These are phyloP conservation scores for Rotaria magnacalcarata DNA, from an alignment of 2,888 invertebrate species.

Conservation along the genomic window DNA sequence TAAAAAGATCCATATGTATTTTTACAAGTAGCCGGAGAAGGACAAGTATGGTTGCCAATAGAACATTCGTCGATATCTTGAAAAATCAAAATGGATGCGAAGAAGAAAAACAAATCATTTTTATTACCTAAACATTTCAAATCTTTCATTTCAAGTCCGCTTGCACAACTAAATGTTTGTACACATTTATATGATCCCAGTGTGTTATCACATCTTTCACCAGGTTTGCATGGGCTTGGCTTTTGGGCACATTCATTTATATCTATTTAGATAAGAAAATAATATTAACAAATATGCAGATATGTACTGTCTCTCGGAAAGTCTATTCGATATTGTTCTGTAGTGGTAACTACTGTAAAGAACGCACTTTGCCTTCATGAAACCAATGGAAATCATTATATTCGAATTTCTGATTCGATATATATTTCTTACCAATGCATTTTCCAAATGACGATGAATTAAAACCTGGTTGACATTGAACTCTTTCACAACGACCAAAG, in stretches of 20 bases:
- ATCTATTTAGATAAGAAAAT: neutral
- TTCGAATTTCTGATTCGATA: too few species aligned
- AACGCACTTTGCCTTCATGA: too few species aligned
- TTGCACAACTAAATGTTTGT: constrained; percentile 36
- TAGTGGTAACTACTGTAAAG: too few species aligned
- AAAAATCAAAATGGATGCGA: neutral
- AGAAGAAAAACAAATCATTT: neutral
- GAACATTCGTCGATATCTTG: constrained; percentile 45
- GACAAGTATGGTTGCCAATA: constrained; percentile 42
- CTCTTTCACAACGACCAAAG: constrained; percentile 44
- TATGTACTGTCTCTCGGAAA: too few species aligned
- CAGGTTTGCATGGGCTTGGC: constrained; percentile 36
- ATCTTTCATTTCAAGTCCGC: constrained; percentile 39
- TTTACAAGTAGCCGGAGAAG: constrained; percentile 38
- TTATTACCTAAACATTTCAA: constrained; percentile 40
- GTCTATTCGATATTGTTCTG: too few species aligned
- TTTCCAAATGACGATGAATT: constrained; percentile 20
- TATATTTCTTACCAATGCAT: constrained; percentile 38
- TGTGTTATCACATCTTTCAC: constrained; percentile 45
- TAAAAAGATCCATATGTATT: constrained; percentile 41
- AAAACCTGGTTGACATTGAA: constrained; percentile 43
- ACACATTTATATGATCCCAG: constrained; percentile 41
- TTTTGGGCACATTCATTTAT: constrained; percentile 44
- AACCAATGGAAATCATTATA: too few species aligned
- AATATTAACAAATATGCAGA: neutral